Evolutionary conservation across 2,797 vertebrate genomes (phyloP).

Genomic region (Craterocephalus amniculus): DNA sequence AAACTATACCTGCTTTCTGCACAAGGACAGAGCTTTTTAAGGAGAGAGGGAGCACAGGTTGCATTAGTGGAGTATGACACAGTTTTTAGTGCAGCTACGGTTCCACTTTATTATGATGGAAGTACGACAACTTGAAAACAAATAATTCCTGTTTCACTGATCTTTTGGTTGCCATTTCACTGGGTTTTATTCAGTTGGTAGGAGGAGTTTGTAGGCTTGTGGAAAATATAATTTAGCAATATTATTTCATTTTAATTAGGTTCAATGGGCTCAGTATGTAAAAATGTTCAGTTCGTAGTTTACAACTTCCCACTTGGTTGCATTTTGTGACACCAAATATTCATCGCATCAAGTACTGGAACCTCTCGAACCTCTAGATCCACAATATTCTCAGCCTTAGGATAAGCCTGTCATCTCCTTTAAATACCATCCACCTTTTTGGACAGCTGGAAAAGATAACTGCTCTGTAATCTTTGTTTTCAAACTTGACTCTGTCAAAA

Average conservation of each 20-base stretch:
- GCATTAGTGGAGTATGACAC: conserved; percentile 46
- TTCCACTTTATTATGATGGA: conserved; percentile 50
- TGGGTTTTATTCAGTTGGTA: conserved; percentile 8
- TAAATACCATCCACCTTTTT: no score
- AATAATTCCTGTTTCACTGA: neutral
- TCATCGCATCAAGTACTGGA: neutral
- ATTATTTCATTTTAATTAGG: no score
- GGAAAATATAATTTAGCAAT: neutral
- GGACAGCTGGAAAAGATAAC: no score
- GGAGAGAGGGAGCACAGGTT: conserved; percentile 62
- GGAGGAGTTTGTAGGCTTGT: neutral
- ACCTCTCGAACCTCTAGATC: neutral
- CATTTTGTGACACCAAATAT: neutral
- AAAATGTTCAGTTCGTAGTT: neutral
- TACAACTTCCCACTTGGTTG: neutral
- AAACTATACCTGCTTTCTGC: conserved; percentile 39
- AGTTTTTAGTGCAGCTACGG: conserved; percentile 25
- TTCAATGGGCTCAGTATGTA: neutral
- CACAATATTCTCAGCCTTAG: no score
- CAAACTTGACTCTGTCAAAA: no score
- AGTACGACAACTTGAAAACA: conserved; percentile 42
- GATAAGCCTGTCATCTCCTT: no score
- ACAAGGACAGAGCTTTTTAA: conserved; percentile 73
- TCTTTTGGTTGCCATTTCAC: conserved; percentile 23
- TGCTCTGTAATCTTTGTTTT: no score